Conservation (phyloP, 2,888 invertebrate genomes). For the Synanthedon andrenaeformis region DNA sequence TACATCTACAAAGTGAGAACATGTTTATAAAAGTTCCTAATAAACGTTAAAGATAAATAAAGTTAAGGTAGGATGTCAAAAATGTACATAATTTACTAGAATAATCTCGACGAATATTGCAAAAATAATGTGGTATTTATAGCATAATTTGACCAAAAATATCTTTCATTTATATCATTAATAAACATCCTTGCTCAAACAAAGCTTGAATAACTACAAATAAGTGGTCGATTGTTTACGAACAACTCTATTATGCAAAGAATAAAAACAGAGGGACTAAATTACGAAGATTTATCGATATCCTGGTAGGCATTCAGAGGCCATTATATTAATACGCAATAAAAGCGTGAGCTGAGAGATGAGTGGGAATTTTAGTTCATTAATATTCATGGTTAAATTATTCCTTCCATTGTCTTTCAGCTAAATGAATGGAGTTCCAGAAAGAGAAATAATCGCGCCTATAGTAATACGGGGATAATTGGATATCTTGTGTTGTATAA, state of each 20-base stretch:
- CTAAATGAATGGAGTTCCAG: conserved; percentile 43
- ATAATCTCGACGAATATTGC: too few relatives aligned
- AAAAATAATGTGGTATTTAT: too few relatives aligned
- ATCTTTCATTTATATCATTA: too few relatives aligned
- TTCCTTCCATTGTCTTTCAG: conserved; percentile 51
- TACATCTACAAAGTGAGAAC: too few relatives aligned
- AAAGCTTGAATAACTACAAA: too few relatives aligned
- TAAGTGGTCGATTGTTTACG: conserved; percentile 8
- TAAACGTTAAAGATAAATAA: too few relatives aligned
- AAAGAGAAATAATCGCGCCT: conserved; percentile 37
- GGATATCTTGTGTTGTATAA: conserved; percentile 8
- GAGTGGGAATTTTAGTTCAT: conserved; percentile 51
- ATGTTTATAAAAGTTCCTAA: too few relatives aligned
- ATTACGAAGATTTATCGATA: conserved; percentile 34
- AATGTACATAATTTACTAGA: too few relatives aligned
- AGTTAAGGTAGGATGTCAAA: too few relatives aligned
- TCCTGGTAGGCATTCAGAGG: conserved; percentile 23
- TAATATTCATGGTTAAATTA: conserved; percentile 63
- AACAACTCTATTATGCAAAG: not conserved
- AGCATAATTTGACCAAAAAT: too few relatives aligned
- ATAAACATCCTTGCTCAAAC: too few relatives aligned
- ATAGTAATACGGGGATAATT: conserved; percentile 32
- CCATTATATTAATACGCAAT: conserved; percentile 52
- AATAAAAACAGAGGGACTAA: conserved; percentile 14
- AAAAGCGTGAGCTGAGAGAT: conserved; percentile 39